Conservation (phyloP, 2,113 vertebrate species). For the Cepphus grylle region DNA sequence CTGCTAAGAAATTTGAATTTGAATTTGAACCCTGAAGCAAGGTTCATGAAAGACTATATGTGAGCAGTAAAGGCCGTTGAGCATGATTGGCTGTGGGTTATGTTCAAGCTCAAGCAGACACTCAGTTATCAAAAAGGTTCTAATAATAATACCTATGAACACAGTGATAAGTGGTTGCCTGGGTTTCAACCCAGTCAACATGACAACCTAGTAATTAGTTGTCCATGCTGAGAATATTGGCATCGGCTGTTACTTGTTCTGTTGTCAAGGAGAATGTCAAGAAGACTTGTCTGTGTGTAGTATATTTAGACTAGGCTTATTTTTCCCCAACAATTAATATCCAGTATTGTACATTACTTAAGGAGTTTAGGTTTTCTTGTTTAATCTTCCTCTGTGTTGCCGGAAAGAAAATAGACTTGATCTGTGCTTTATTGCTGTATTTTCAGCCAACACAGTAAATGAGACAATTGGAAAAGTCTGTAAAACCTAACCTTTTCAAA, state of each 20-base stretch:
- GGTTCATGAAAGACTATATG: conserved; percentile 6
- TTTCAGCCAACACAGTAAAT: background rate
- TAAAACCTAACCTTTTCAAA: background rate
- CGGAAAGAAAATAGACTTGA: background rate
- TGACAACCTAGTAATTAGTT: background rate
- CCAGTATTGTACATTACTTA: background rate
- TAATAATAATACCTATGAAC: conserved; percentile 42
- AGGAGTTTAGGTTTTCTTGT: background rate
- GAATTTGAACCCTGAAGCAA: conserved; percentile 30
- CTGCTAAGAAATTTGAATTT: conserved; percentile 42
- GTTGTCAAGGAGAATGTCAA: background rate
- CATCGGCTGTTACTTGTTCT: background rate
- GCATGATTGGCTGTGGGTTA: background rate
- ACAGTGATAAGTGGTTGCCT: conserved; percentile 11
- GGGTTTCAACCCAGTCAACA: conserved; percentile 9
- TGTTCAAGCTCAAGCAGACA: conserved; percentile 8
- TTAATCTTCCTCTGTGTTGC: background rate
- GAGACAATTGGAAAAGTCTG: background rate
- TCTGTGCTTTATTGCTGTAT: background rate
- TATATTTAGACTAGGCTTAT: conserved; percentile 1
- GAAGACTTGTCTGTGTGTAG: background rate
- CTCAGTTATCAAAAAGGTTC: conserved; percentile 16
- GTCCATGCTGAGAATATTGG: background rate
- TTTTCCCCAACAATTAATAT: background rate
- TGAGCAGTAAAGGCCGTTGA: background rate